Evolutionary conservation across 1,140 invertebrate species (phyloP).

Genomic region (Drosophila parvula): DNA sequence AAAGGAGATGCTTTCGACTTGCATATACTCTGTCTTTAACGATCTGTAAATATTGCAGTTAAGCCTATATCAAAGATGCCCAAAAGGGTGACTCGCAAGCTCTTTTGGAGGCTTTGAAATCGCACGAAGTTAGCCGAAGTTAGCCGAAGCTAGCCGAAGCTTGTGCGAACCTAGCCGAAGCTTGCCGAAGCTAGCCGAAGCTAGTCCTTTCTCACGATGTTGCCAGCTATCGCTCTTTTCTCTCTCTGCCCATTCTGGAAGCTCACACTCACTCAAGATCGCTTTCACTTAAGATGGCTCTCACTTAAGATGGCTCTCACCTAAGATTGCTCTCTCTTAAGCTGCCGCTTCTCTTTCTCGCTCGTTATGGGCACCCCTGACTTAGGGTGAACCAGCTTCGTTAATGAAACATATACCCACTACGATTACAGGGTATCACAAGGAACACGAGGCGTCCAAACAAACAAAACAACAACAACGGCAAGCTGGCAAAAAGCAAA

Average conservation of each 20-base stretch:
- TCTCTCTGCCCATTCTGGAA: no score
- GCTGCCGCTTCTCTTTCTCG: background rate
- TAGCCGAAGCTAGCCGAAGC: background rate
- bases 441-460: constrained; percentile 46
- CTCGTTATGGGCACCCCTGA: background rate
- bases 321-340: background rate
- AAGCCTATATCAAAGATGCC: no score
- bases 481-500: constrained; percentile 58
- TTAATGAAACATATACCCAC: background rate
- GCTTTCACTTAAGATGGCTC: background rate
- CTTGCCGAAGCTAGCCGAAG: background rate
- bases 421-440: constrained; percentile 9
- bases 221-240: no score
- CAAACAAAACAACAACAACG: constrained; percentile 56
- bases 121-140: background rate
- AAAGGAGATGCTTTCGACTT: background rate
- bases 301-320: background rate
- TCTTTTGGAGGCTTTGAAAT: no score
- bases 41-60: no score
- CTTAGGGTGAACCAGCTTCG: no score
- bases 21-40: background rate
- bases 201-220: no score
- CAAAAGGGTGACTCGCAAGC: no score
- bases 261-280: no score
- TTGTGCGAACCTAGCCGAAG: background rate